Evolutionary conservation across 2,797 vertebrate genomes (phyloP).

Genomic region (Spheniscus humboldti): DNA sequence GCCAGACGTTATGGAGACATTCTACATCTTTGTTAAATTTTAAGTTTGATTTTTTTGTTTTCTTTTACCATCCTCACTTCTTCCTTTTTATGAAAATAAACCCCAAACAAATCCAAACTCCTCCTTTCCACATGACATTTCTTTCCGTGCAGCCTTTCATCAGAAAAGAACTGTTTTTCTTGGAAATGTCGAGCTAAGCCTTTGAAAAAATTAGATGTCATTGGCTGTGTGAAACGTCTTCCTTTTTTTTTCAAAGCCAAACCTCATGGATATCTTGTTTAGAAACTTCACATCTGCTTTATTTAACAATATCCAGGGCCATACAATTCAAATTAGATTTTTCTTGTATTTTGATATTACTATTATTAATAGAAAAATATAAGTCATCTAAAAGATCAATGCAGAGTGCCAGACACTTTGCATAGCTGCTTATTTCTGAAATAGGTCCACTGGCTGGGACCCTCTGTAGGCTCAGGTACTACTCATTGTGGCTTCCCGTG

Average conservation of each 20-base stretch:
- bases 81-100: slow-evolving; percentile 19
- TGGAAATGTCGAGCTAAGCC: slow-evolving; percentile 31
- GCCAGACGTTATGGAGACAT: background rate
- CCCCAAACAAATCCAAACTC: background rate
- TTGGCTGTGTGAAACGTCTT: background rate
- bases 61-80: background rate
- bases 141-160: slow-evolving; percentile 42
- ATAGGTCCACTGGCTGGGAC: background rate
- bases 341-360: background rate
- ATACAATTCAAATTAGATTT: slow-evolving; percentile 2
- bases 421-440: background rate
- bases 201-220: slow-evolving; percentile 50
- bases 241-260: slow-evolving; percentile 25
- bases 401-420: background rate
- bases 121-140: slow-evolving; percentile 9
- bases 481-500: background rate
- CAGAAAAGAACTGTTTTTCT: slow-evolving; percentile 36
- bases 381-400: background rate
- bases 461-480: background rate
- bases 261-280: slow-evolving; percentile 11
- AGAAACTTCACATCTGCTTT: slow-evolving; percentile 33
- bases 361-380: background rate
- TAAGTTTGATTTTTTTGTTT: background rate
- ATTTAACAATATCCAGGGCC: background rate
- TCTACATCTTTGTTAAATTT: slow-evolving; percentile 1